A percentile compares a stretch with the other conserved stretches of the same genome.
These are phyloP conservation scores for Pseudorectes ferrugineus DNA, from an alignment of 2,113 vertebrate species.

Conservation along the genomic window DNA sequence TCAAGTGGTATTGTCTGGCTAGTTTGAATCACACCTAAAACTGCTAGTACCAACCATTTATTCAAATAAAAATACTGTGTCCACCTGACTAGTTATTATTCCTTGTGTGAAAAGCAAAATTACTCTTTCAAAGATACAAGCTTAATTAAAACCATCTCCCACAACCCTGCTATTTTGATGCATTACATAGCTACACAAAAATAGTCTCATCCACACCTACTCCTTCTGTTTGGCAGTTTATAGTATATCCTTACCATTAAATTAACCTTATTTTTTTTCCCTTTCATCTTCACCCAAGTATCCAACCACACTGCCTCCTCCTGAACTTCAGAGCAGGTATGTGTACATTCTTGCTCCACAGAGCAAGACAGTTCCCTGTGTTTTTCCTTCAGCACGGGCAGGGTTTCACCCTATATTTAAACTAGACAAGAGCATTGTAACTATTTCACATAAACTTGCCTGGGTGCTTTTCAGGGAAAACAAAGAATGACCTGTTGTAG, in stretches of 20 bases:
- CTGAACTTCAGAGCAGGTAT: slow-evolving; percentile 45
- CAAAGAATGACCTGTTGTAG: background rate
- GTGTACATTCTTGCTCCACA: slow-evolving; percentile 14
- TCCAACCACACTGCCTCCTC: slow-evolving; percentile 12
- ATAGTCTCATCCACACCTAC: slow-evolving; percentile 28
- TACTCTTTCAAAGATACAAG: background rate
- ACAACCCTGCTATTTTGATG: background rate
- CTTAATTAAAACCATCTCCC: slow-evolving; percentile 11
- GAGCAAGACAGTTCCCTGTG: background rate
- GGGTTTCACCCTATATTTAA: slow-evolving; percentile 35
- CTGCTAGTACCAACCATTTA: background rate
- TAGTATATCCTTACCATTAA: slow-evolving; percentile 18
- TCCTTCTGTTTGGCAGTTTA: slow-evolving; percentile 23
- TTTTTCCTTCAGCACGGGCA: background rate
- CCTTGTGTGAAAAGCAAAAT: background rate
- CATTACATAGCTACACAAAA: slow-evolving; percentile 16
- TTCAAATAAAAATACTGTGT: background rate
- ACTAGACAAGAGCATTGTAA: background rate
- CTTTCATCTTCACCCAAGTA: slow-evolving; percentile 55
- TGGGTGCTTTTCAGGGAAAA: background rate
- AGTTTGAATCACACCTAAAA: background rate
- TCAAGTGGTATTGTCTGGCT: background rate
- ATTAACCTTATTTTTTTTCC: background rate
- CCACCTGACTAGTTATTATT: background rate
- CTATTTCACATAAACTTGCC: slow-evolving; percentile 2